Conservation (phyloP, 1,140 invertebrate genomes). For the Drosophila leontia region DNA sequence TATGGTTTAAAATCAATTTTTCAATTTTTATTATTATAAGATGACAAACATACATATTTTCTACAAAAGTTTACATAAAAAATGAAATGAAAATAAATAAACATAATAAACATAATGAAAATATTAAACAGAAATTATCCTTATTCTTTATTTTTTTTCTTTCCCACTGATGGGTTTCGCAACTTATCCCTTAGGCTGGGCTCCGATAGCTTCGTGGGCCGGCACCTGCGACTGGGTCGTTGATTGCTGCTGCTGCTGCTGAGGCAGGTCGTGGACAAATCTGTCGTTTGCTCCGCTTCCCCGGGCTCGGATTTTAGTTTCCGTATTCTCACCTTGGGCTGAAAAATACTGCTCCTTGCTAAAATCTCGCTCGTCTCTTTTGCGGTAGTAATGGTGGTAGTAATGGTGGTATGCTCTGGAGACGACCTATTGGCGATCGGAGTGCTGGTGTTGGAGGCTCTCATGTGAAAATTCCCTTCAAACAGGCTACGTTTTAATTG, state of each 20-base stretch:
- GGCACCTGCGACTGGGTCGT: constrained; percentile 52
- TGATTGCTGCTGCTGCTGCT: constrained; percentile 18
- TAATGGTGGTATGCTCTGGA: background rate
- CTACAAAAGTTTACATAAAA: background rate
- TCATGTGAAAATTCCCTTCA: background rate
- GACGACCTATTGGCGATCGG: background rate
- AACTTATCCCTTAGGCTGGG: constrained; percentile 30
- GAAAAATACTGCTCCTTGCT: rapidly evolving
- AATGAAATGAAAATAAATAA: constrained; percentile 2
- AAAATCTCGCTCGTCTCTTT: background rate
- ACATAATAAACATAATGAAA: background rate
- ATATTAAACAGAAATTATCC: background rate
- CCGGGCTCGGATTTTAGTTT: background rate
- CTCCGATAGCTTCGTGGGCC: constrained; percentile 47
- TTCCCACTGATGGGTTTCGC: constrained; percentile 29
- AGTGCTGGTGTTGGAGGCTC: constrained; percentile 20
- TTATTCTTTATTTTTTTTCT: background rate
- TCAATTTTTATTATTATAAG: background rate
- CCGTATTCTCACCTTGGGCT: background rate
- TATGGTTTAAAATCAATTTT: background rate
- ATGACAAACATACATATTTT: background rate
- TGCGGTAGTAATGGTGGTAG: background rate
- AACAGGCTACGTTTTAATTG: background rate
- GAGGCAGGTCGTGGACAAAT: background rate
- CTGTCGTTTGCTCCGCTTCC: background rate